Percentiles rank a stretch among this genome's conserved stretches.
These are phyloP conservation scores for Lophius piscatorius DNA, from an alignment of 2,113 vertebrate species.

Conservation along the genomic window DNA sequence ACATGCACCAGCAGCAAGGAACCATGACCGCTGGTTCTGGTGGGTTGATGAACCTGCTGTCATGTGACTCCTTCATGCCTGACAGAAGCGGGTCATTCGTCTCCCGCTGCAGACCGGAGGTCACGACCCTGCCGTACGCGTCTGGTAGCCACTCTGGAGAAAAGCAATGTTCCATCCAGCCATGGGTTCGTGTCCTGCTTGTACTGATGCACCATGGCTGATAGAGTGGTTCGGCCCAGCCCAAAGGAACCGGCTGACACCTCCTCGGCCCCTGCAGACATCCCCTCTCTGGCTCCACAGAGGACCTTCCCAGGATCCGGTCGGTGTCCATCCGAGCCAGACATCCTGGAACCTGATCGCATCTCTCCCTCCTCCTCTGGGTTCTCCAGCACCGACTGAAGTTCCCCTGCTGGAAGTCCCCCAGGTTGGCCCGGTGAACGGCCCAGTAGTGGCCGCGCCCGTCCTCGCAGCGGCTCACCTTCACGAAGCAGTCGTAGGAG, in stretches of 20 bases:
- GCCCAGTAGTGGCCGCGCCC: conserved; percentile 39
- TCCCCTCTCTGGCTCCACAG: conserved; percentile 26
- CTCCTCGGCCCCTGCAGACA: conserved; percentile 29
- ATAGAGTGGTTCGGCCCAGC: conserved; percentile 1
- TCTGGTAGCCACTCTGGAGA: neutral
- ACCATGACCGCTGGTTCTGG: neutral
- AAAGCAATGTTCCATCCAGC: neutral
- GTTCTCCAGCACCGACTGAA: conserved; percentile 66
- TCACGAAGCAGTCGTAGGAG: conserved; percentile 64
- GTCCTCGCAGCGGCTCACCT: conserved; percentile 39
- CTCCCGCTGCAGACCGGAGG: conserved; percentile 1
- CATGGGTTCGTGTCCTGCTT: neutral
- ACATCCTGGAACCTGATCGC: neutral
- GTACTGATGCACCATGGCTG: conserved; percentile 9
- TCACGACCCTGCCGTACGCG: neutral
- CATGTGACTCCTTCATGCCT: conserved; percentile 13
- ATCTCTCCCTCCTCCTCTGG: conserved; percentile 42
- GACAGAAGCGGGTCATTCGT: neutral
- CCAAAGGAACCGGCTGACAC: conserved; percentile 6
- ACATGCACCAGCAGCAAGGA: conserved; percentile 19
- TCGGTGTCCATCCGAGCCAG: conserved; percentile 17
- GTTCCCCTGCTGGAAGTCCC: conserved; percentile 40
- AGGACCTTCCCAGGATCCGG: neutral
- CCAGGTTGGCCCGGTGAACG: conserved; percentile 27
- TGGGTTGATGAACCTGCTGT: conserved; percentile 19